A percentile compares a stretch with the other conserved stretches of the same genome.
phyloP scores from a whole-genome alignment of 2,888 invertebrate genomes.

The Harpalus rubripes region DNA sequence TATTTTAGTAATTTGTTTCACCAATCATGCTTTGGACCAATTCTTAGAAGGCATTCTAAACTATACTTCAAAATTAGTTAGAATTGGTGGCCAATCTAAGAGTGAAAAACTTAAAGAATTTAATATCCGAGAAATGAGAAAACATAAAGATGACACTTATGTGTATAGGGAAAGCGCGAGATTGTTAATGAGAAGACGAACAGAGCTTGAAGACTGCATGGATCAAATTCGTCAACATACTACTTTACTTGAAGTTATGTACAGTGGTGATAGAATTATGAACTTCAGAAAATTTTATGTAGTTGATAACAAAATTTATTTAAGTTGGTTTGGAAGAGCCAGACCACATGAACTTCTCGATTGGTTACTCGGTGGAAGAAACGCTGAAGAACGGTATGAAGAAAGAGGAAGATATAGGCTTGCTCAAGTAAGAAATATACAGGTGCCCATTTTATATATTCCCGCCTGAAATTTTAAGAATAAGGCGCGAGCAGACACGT shows the following conservation, averaged over 20 bases:
- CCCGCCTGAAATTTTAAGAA: too few relatives aligned
- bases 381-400: background rate
- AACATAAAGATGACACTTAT: background rate
- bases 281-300: background rate
- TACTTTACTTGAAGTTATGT: background rate
- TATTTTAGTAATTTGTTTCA: slow-evolving; percentile 89
- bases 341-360: background rate
- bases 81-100: slow-evolving; percentile 86
- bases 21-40: slow-evolving; percentile 93
- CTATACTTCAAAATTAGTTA: slow-evolving; percentile 81
- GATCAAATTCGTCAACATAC: background rate
- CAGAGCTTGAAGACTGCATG: background rate
- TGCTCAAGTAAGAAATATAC: slow-evolving; percentile 11
- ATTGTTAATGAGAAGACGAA: background rate
- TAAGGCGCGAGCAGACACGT: too few relatives aligned
- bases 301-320: background rate
- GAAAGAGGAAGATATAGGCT: slow-evolving; percentile 14
- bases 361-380: slow-evolving; percentile 8
- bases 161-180: background rate
- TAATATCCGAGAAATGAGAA: slow-evolving; percentile 72
- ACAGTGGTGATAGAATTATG: background rate
- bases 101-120: slow-evolving; percentile 79
- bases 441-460: too few relatives aligned
- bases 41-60: slow-evolving; percentile 86
- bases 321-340: background rate